Evolutionary conservation across 2,888 invertebrate species (phyloP), one percentile per base, ranked within the genome.

Genomic region (Belgica antarctica): DNA sequence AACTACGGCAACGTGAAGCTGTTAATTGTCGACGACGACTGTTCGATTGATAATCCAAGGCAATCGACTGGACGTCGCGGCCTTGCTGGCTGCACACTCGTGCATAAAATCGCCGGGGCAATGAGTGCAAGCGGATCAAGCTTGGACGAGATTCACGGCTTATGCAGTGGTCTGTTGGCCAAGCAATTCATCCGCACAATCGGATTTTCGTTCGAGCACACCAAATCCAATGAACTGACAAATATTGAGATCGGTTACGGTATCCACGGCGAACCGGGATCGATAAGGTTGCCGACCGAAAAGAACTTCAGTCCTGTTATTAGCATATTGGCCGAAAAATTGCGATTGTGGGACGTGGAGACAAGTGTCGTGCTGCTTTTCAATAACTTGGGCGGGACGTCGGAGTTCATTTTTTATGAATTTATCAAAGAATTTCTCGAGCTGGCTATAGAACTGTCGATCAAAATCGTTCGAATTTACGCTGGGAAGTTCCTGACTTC

Each of bases 321-420:
- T 1, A 73, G 75, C 1, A 75, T 83, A 69, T 80, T 87, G 57
- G 74, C 86, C 0, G 81, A 81, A 22, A 79, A 82, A 78, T 80
- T 75, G 36, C 72, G 71, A 24, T 69, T 71, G 19, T 65, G 71
- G 15, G 34, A 75, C n/a, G 71, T 78, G 24, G 34, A 15, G 17
- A 65, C 70, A 12, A 74, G 74, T 7, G 85, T 90, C 1, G 87
- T 85, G 0, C 82, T 88, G 7, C 81, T 92, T 74, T 78, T 94
- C 3, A 92, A 92, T 79, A 94, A 94, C 77, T 81, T 91, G 68
- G 92, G 93, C 25, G 86, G 86, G 1, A 83, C 89, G 0, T 87
- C 89, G 0, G 84, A 88, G 72, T 76, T 92, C 71, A 70, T 52
- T 74, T 46, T 41, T 10, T n/a, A 24, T 8, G n/a, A 24, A 22